Percentiles rank a stretch among this genome's conserved stretches.
Conservation (phyloP, 2,113 vertebrate species). For the Orthonyx spaldingii region DNA sequence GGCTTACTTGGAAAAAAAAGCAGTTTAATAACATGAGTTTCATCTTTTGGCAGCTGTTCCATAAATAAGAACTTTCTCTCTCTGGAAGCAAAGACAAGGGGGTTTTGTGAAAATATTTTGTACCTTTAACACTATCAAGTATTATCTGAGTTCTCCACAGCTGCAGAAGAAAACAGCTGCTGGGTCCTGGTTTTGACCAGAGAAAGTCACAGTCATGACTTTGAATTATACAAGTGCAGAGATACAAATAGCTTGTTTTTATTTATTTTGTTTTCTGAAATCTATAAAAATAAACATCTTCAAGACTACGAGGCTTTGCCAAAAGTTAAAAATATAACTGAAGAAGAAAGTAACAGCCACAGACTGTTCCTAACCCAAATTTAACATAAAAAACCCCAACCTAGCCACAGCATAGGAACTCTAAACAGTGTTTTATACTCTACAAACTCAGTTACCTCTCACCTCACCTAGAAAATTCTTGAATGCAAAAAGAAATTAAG, state of each 20-base stretch:
- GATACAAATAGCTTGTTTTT: constrained; percentile 5
- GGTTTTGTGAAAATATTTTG: background rate
- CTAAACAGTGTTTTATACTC: background rate
- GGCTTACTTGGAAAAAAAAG: background rate
- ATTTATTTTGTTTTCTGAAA: constrained; percentile 21
- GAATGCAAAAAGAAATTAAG: background rate
- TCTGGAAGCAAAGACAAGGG: background rate
- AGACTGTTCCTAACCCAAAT: background rate
- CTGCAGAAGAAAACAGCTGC: background rate
- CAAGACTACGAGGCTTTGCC: background rate
- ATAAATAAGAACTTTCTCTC: background rate
- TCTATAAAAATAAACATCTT: constrained; percentile 5
- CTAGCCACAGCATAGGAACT: background rate
- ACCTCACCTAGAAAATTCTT: background rate
- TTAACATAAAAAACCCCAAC: background rate
- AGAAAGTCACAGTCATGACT: background rate
- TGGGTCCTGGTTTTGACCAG: background rate
- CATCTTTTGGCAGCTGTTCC: background rate
- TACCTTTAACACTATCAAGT: background rate
- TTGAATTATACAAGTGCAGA: background rate
- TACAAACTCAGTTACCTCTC: background rate
- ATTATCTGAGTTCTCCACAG: background rate
- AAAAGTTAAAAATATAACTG: constrained; percentile 40
- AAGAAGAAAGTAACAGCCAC: background rate
- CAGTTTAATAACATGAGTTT: background rate